A percentile compares a stretch with the other conserved stretches of the same genome.
Conservation (phyloP, 2,113 vertebrate genomes). For the Gasterosteus aculeatus region DNA sequence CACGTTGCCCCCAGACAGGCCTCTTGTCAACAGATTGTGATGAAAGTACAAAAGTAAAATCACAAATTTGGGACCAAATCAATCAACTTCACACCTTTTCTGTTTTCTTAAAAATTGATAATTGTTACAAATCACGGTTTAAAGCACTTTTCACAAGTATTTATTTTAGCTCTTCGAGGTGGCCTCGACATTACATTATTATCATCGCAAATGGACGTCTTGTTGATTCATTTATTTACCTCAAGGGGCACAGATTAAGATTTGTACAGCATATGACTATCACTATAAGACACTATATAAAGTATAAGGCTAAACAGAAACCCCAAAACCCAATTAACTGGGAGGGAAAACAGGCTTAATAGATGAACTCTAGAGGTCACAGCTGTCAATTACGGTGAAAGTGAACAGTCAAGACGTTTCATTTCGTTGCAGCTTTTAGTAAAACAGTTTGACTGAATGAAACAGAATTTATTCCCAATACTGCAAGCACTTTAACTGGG, state of each 20-base stretch:
- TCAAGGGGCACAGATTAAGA: background rate
- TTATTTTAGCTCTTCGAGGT: background rate
- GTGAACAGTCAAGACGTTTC: background rate
- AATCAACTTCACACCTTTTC: background rate
- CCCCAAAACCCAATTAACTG: background rate
- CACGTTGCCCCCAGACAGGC: background rate
- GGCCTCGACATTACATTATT: background rate
- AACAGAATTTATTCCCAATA: background rate
- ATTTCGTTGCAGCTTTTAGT: background rate
- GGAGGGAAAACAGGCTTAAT: background rate
- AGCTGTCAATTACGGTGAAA: background rate
- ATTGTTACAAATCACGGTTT: background rate
- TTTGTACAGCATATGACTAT: background rate
- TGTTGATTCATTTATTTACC: background rate
- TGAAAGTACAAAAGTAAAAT: background rate
- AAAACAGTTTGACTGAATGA: background rate
- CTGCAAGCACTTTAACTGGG: background rate
- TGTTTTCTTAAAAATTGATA: background rate
- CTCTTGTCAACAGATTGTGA: background rate
- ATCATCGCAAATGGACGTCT: background rate
- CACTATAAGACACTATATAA: background rate
- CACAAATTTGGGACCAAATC: background rate
- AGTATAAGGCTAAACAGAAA: background rate
- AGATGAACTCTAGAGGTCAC: background rate
- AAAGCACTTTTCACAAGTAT: background rate